Evolutionary conservation across 2,113 vertebrate genomes (phyloP).

Genomic region (Cettia cetti): DNA sequence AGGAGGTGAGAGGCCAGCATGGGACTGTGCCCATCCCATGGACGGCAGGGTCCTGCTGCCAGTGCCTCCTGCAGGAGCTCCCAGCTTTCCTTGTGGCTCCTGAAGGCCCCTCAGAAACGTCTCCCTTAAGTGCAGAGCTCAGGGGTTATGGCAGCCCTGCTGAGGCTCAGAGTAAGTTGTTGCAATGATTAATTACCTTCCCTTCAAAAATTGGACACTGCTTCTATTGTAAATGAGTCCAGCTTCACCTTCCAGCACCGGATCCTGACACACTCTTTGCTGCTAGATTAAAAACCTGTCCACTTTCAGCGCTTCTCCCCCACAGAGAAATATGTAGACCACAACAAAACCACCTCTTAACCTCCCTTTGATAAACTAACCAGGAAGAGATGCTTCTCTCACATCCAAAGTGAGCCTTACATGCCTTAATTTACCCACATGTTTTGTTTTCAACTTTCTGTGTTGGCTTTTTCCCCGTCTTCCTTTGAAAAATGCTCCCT

Average conservation of each 20-base stretch:
- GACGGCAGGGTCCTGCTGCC: neutral
- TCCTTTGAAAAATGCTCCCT: neutral
- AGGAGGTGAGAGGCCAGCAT: neutral
- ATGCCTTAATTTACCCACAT: neutral
- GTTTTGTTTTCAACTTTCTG: neutral
- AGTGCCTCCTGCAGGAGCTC: neutral
- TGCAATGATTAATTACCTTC: slow-evolving; percentile 36
- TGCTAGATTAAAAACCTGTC: slow-evolving; percentile 36
- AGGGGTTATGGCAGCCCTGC: neutral
- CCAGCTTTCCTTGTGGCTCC: neutral
- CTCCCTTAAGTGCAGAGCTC: neutral
- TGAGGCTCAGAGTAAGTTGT: neutral
- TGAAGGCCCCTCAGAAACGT: neutral
- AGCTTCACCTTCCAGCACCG: slow-evolving; percentile 1
- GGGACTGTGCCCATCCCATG: fast-evolving
- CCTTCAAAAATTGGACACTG: neutral
- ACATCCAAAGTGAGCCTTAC: fast-evolving
- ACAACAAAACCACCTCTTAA: slow-evolving; percentile 13
- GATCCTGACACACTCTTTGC: neutral
- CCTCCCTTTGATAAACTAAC: neutral
- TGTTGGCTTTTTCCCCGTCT: neutral
- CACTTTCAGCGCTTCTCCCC: neutral
- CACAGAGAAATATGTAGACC: neutral
- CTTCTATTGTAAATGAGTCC: slow-evolving; percentile 11
- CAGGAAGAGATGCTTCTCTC: neutral